Evolutionary conservation across 23 tunicate genomes (phyloP), one percentile per base, ranked within the genome.

Genomic region (Corella eumyota): DNA sequence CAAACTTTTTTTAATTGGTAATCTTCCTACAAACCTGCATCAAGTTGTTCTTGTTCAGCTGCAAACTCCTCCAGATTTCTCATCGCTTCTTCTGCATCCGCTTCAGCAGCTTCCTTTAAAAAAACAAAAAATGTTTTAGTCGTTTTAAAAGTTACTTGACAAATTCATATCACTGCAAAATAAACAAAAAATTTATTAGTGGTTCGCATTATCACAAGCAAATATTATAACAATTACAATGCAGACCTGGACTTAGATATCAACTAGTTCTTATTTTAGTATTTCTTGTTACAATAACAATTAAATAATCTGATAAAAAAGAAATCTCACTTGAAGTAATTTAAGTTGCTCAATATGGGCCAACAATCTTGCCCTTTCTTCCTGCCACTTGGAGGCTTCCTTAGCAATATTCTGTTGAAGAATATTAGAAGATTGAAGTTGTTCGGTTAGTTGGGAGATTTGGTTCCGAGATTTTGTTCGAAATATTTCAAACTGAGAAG

Each of bases 61-160:
- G 85, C 76, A 55, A 78, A 69, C 53, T 78, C 85, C 31, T 78
- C 85, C 25, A 78, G 70, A 44, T 78, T 76, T 52, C 68, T 69
- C 85, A 78, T 78, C 3, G 85, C 85, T 61, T 78, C 85, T 45
- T 78, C 68, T 26, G 85, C 85, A 54, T 78, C 85, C 4, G 67
- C 74, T 51, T 78, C 85, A 15, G 85, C 85, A 25, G 75, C 85
- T 59, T 78, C 85, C 85, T 78, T 31, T 22, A 24, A 13, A 51
- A 25, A 59, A 59, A n/a, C n/a, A n/a, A n/a, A n/a, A n/a, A n/a
- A n/a, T 17, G 19, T 53, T n/a, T n/a, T n/a, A n/a, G n/a, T n/a
- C n/a, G n/a, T n/a, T n/a, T n/a, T n/a, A n/a, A n/a, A n/a, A n/a
- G n/a, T n/a, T n/a, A n/a, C n/a, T n/a, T n/a, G n/a, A n/a, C n/a